These are phyloP conservation scores for Channa maculata DNA, from an alignment of 2,113 vertebrate genomes.

Conservation along the genomic window DNA sequence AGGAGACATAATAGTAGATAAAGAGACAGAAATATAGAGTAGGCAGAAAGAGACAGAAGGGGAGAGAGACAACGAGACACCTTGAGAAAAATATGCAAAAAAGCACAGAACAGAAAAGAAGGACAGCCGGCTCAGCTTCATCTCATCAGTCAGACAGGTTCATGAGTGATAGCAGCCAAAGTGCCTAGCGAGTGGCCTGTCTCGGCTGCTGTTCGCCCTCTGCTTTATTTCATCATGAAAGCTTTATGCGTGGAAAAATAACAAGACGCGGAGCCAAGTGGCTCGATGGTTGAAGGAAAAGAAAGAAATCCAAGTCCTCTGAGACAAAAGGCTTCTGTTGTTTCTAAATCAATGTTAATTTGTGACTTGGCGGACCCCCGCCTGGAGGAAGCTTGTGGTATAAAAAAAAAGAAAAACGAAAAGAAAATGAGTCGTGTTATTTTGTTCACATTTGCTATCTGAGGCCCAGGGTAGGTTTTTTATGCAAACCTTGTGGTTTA, in stretches of 20 bases:
- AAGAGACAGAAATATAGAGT: not conserved
- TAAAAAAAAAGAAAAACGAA: slow-evolving; percentile 61
- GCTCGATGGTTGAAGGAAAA: slow-evolving; percentile 55
- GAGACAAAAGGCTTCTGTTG: slow-evolving; percentile 83
- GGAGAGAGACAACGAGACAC: not conserved
- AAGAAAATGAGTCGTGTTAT: slow-evolving; percentile 54
- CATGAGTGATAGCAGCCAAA: slow-evolving; percentile 63
- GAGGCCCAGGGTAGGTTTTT: slow-evolving; percentile 33
- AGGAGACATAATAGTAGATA: not conserved
- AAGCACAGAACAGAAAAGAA: not conserved
- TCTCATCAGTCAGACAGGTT: slow-evolving; percentile 44
- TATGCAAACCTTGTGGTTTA: slow-evolving; percentile 54
- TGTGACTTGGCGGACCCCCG: slow-evolving; percentile 71
- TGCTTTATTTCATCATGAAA: slow-evolving; percentile 79
- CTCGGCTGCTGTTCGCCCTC: slow-evolving; percentile 22
- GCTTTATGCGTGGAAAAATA: slow-evolving; percentile 79
- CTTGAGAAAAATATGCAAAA: slow-evolving; percentile 2
- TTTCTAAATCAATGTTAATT: slow-evolving; percentile 76
- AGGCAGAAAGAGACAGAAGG: not conserved
- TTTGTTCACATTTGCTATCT: slow-evolving; percentile 62
- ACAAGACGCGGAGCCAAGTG: slow-evolving; percentile 70
- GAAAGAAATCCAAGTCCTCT: slow-evolving; percentile 22
- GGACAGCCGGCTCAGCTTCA: slow-evolving; percentile 3
- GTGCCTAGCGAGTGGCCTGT: slow-evolving; percentile 39
- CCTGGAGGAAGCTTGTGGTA: slow-evolving; percentile 67